phyloP scores from a whole-genome alignment of 2,888 invertebrate species.

The Ypsolopha sequella region DNA sequence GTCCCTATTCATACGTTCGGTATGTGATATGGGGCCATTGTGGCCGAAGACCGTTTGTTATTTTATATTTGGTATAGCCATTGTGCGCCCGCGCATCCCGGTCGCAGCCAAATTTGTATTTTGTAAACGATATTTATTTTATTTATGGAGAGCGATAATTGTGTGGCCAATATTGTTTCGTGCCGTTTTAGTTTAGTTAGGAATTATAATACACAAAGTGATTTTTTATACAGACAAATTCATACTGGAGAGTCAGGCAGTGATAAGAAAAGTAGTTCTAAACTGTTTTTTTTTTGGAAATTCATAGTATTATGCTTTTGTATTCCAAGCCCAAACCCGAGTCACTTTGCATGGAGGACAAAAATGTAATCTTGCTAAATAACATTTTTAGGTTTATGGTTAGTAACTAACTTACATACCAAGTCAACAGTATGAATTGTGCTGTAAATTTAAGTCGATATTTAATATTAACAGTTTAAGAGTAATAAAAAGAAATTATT shows the following conservation, averaged over 20 bases:
- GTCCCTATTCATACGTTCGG: conserved; percentile 7
- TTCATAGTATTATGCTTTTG: too few relatives aligned
- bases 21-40: conserved; percentile 8
- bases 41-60: conserved; percentile 8
- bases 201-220: background rate
- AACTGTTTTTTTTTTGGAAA: too few relatives aligned
- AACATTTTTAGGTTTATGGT: background rate
- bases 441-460: too few relatives aligned
- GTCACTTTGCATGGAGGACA: too few relatives aligned
- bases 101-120: conserved; percentile 7
- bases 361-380: too few relatives aligned
- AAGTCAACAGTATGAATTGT: too few relatives aligned
- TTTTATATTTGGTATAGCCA: conserved; percentile 4
- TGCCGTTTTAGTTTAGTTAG: background rate
- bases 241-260: too few relatives aligned
- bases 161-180: background rate
- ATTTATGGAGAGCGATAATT: conserved; percentile 1
- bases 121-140: conserved; percentile 4
- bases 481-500: too few relatives aligned
- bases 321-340: too few relatives aligned
- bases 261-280: too few relatives aligned
- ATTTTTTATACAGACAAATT: too few relatives aligned
- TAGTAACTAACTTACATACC: background rate
- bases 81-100: conserved; percentile 5
- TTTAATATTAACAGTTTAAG: too few relatives aligned